These are phyloP conservation scores for Hycleus cichorii DNA, from an alignment of 1,140 invertebrate genomes.

Conservation along the genomic window DNA sequence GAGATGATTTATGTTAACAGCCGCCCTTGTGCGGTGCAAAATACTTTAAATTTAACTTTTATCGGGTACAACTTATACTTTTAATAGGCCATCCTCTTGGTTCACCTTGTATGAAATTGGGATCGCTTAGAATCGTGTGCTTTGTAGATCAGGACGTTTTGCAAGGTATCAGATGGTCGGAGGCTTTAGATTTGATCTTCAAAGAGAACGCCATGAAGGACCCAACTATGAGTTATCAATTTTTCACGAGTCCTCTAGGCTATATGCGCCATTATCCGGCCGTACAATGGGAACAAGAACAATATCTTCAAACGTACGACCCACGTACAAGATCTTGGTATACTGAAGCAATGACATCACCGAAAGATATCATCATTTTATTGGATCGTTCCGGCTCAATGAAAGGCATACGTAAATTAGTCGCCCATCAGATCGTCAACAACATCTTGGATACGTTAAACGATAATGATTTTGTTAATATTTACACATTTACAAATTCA, in stretches of 20 bases:
- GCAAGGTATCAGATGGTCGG: slow-evolving; percentile 61
- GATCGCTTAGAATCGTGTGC: background rate
- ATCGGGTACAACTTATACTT: too few relatives aligned
- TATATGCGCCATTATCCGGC: slow-evolving; percentile 85
- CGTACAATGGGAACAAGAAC: slow-evolving; percentile 60
- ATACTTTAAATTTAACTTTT: too few relatives aligned
- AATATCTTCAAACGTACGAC: slow-evolving; percentile 78
- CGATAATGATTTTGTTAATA: slow-evolving; percentile 97
- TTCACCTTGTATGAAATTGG: too few relatives aligned
- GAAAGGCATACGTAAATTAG: slow-evolving; percentile 87
- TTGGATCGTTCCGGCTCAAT: slow-evolving; percentile 95
- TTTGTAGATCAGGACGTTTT: slow-evolving; percentile 31
- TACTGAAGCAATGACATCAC: slow-evolving; percentile 92
- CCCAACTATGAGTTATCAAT: slow-evolving; percentile 89
- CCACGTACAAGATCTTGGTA: slow-evolving; percentile 88
- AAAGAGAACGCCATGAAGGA: slow-evolving; percentile 78
- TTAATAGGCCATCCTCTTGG: too few relatives aligned
- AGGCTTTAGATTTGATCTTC: slow-evolving; percentile 76
- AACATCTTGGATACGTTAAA: slow-evolving; percentile 95
- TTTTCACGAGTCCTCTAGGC: slow-evolving; percentile 89
- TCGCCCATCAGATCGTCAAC: slow-evolving; percentile 88
- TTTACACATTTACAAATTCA: slow-evolving; percentile 77
- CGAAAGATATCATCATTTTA: slow-evolving; percentile 94
- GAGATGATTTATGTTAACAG: too few relatives aligned
- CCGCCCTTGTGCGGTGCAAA: too few relatives aligned